phyloP scores from a whole-genome alignment of 2,113 vertebrate genomes.

The Puntigrus tetrazona region DNA sequence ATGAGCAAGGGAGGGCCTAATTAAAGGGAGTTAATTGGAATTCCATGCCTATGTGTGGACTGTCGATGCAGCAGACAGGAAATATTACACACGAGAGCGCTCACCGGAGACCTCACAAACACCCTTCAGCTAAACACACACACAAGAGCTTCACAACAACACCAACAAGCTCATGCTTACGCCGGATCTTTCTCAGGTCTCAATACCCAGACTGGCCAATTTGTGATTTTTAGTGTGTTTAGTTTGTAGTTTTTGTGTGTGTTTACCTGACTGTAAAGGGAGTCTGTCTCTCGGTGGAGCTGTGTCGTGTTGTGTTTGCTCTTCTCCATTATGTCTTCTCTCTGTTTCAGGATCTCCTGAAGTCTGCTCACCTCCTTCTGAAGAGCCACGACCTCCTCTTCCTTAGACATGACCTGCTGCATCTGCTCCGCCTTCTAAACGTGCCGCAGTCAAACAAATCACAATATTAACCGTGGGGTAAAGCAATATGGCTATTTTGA shows the following conservation, averaged over 20 bases:
- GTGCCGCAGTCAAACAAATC: slow-evolving; percentile 14
- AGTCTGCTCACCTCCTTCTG: slow-evolving; percentile 62
- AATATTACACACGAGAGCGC: slow-evolving; percentile 45
- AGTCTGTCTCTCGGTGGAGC: slow-evolving; percentile 61
- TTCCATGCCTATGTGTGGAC: slow-evolving; percentile 58
- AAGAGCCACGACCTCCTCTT: slow-evolving; percentile 56
- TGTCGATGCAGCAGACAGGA: slow-evolving; percentile 61
- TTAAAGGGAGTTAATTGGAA: slow-evolving; percentile 77
- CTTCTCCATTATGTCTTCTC: slow-evolving; percentile 60
- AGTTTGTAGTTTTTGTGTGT: not conserved
- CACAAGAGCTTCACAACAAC: not conserved
- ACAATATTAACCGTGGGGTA: not conserved
- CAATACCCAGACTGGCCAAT: slow-evolving; percentile 3
- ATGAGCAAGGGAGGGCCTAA: slow-evolving; percentile 66
- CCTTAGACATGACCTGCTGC: slow-evolving; percentile 49
- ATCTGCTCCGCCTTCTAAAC: slow-evolving; percentile 41
- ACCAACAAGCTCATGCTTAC: slow-evolving; percentile 16
- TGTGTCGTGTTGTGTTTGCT: slow-evolving; percentile 51
- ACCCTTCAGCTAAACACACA: slow-evolving; percentile 41
- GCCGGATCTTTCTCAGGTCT: not conserved
- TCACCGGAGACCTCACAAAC: slow-evolving; percentile 44
- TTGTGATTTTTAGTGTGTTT: slow-evolving; percentile 3
- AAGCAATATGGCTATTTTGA: slow-evolving; percentile 61
- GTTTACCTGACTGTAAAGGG: slow-evolving; percentile 57
- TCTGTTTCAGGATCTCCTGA: slow-evolving; percentile 59